A percentile compares a stretch with the other conserved stretches of the same genome.
phyloP scores from a whole-genome alignment of 1,140 invertebrate species.

The Contarinia nasturtii region DNA sequence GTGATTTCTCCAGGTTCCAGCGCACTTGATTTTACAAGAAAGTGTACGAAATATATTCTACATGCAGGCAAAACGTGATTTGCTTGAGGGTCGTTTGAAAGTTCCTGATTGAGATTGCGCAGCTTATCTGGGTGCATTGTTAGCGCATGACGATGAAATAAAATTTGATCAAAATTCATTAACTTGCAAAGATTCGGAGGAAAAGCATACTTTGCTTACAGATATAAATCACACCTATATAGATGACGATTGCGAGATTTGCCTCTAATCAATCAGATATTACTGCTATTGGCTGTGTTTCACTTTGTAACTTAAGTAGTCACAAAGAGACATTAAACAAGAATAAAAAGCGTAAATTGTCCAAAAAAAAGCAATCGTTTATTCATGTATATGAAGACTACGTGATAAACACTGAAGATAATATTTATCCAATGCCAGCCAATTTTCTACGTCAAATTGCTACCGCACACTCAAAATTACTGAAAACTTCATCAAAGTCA shows the following conservation, averaged over 20 bases:
- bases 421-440: constrained; percentile 8
- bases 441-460: constrained; percentile 19
- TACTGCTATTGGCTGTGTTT: no score
- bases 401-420: constrained; percentile 8
- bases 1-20: constrained; percentile 83
- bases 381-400: constrained; percentile 19
- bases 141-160: constrained; percentile 35
- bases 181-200: neutral
- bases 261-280: neutral
- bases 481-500: constrained; percentile 18
- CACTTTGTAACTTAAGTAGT: neutral
- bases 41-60: constrained; percentile 70
- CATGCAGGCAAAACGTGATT: constrained; percentile 53
- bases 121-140: constrained; percentile 51
- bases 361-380: constrained; percentile 19
- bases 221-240: neutral
- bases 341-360: constrained; percentile 17
- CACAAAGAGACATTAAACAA: neutral
- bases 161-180: neutral
- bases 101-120: constrained; percentile 45
- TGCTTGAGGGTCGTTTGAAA: constrained; percentile 48
- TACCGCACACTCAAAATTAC: constrained; percentile 18
- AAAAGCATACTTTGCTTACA: neutral
- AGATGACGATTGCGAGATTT: neutral
- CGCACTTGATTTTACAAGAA: constrained; percentile 66